Percentiles rank a stretch among this genome's conserved stretches.
These are phyloP conservation scores for Columbina picui DNA, from an alignment of 2,113 vertebrate species.

Conservation along the genomic window DNA sequence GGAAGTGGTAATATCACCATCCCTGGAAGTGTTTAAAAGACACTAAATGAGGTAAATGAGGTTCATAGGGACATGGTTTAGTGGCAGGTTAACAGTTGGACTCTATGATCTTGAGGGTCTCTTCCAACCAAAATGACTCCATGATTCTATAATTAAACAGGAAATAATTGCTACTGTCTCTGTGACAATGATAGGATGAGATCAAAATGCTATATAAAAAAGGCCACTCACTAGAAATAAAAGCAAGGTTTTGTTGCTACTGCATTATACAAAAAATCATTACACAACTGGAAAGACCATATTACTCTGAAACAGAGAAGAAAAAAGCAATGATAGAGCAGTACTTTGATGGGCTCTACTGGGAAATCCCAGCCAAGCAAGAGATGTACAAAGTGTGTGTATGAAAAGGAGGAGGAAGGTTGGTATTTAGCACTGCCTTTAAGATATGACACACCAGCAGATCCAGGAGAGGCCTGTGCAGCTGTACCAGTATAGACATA, in stretches of 20 bases:
- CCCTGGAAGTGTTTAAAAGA: too few species aligned
- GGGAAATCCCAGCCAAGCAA: background rate
- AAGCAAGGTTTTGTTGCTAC: background rate
- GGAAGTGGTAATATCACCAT: too few species aligned
- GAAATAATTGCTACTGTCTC: background rate
- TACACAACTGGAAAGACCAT: background rate
- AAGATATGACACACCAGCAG: background rate
- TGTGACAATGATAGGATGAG: background rate
- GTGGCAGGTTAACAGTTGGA: too few species aligned
- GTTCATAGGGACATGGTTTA: too few species aligned
- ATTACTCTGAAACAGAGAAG: background rate
- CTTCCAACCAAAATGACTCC: too few species aligned
- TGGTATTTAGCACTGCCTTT: background rate
- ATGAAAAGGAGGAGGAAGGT: background rate
- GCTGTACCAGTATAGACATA: background rate
- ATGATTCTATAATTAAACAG: background rate
- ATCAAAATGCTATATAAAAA: background rate
- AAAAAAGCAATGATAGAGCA: background rate
- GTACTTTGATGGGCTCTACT: background rate
- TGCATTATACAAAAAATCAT: background rate
- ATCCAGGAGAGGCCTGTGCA: background rate
- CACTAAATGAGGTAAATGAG: too few species aligned
- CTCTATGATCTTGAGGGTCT: too few species aligned
- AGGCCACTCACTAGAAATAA: background rate
- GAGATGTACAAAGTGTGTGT: background rate